Evolutionary conservation across 2,888 invertebrate genomes (phyloP), one percentile per base, ranked within the genome.

Genomic region (Chymomyza fuscimana): DNA sequence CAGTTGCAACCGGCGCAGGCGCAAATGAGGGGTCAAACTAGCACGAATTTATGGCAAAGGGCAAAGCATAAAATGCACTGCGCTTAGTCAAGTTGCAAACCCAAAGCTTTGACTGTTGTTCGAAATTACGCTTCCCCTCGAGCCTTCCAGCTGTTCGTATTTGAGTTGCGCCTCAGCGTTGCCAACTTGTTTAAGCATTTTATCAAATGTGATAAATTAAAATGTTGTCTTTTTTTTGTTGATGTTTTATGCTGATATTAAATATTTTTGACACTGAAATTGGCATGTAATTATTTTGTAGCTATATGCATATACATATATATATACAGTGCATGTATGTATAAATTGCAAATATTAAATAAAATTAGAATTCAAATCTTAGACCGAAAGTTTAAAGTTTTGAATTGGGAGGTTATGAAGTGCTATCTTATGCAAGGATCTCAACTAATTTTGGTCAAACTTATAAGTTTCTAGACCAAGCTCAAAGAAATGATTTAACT

Each of bases 61-160:
- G n/a, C n/a, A n/a, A n/a, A n/a, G 22, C 22, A 46, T 54, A 12
- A 15, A 36, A 12, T 46, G 7, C 54, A 25, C 22, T 6, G 46
- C 1, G 12, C n/a, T 62, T 73, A 19, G 19, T 52, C 46, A 15
- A 50, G 71, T 50, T 56, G 5, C 5, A n/a, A 25, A 67, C 83
- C 86, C 86, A 63, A 52, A 78, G 81, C 81, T 72, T 70, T 4
- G 25, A 7, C 16, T 46, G 12, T 4, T 7, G 0, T 12, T 54
- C 46, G 62, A 54, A 56, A 1, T 52, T 5, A 1, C 12, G 16
- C n/a, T 32, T 59, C 77, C 68, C 69, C 77, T 77, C 69, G 29
- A 77, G 77, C 67, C 7, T 46, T 56, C 50, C 73, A 67, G 64
- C 74, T 72, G 29, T 69, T 76, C 69, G 70, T 65, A 69, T 67